Conservation (phyloP, 2,797 vertebrate genomes). For the Rhinella marina region DNA sequence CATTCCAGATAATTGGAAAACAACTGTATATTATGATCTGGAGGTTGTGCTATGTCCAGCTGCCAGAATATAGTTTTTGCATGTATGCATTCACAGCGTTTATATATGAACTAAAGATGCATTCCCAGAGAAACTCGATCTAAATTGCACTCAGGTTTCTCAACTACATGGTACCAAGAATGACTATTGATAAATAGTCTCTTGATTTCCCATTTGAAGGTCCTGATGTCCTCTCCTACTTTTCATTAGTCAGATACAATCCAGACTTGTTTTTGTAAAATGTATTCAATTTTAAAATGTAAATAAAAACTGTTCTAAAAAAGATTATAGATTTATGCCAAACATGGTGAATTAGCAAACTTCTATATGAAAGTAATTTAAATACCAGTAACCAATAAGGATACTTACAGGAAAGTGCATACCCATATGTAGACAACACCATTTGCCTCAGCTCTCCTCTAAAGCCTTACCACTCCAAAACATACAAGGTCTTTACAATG, state of each 20-base stretch:
- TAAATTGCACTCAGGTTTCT: too few relatives aligned
- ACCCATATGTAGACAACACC: conserved; percentile 18
- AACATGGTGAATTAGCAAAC: not conserved
- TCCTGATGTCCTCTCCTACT: too few relatives aligned
- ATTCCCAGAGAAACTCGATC: too few relatives aligned
- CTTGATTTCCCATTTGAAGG: too few relatives aligned
- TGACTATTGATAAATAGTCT: too few relatives aligned
- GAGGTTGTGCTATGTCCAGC: not conserved
- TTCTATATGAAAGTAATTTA: not conserved
- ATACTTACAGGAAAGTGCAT: not conserved
- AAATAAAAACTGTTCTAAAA: not conserved
- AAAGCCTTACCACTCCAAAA: conserved; percentile 9
- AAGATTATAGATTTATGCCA: not conserved
- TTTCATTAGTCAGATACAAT: too few relatives aligned
- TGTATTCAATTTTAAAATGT: too few relatives aligned
- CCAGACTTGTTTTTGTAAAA: too few relatives aligned
- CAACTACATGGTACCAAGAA: too few relatives aligned
- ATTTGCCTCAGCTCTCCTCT: conserved; percentile 22
- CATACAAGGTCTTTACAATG: conserved; percentile 39
- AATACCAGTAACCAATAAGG: not conserved
- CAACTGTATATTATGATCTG: not conserved
- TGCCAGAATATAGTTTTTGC: not conserved
- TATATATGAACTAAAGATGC: too few relatives aligned
- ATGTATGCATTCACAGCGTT: not conserved
- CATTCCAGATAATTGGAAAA: not conserved